Percentiles rank a stretch among this genome's conserved stretches.
Conservation (phyloP, 2,797 vertebrate species). For the Neosalanx taihuensis region DNA sequence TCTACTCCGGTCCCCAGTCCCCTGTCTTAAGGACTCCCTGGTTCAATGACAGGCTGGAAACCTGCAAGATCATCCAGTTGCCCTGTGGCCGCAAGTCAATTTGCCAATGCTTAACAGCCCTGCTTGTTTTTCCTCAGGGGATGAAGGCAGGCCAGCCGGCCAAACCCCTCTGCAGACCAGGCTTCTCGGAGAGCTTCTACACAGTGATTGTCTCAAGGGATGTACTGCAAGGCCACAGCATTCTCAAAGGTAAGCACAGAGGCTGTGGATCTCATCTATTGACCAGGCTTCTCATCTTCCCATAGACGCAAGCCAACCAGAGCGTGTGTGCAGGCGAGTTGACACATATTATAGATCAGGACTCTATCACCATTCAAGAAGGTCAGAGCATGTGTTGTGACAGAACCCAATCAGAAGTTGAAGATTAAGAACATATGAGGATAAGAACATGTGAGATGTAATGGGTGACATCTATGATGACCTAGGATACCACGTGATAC, state of each 20-base stretch:
- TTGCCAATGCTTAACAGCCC: constrained; percentile 55
- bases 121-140: constrained; percentile 67
- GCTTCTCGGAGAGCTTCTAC: constrained; percentile 94
- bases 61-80: constrained; percentile 40
- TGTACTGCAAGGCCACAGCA: constrained; percentile 84
- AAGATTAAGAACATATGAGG: constrained; percentile 7
- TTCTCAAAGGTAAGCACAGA: constrained; percentile 89
- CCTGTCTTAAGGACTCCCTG: constrained; percentile 11
- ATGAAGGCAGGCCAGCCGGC: constrained; percentile 78
- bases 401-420: constrained; percentile 13
- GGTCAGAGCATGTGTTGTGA: constrained; percentile 34
- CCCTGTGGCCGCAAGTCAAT: constrained; percentile 52
- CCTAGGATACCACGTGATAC: constrained; percentile 10
- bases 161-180: constrained; percentile 82
- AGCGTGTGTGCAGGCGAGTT: background rate
- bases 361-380: constrained; percentile 36
- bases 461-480: constrained; percentile 1
- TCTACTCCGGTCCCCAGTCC: constrained; percentile 4
- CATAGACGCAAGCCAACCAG: constrained; percentile 32
- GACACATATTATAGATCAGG: background rate
- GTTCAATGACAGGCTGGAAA: constrained; percentile 44
- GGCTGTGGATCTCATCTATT: constrained; percentile 47
- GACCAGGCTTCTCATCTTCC: constrained; percentile 38
- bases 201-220: constrained; percentile 87
- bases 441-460: background rate